Evolutionary conservation across 2,797 vertebrate species (phyloP).

Genomic region (Schizothorax lantsangensis): DNA sequence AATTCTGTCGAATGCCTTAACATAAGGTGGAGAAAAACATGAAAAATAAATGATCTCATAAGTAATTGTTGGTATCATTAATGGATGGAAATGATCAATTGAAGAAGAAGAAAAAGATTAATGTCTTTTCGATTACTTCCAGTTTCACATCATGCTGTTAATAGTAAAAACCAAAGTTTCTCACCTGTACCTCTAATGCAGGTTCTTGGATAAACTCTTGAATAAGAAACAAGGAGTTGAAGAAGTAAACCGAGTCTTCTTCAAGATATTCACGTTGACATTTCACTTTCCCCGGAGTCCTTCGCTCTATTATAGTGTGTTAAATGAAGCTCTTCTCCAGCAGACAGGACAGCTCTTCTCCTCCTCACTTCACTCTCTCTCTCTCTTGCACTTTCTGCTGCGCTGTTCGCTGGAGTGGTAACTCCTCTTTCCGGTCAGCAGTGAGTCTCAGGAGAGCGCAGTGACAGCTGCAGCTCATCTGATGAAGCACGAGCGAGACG

Average conservation of each 20-base stretch:
- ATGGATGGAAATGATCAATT: neutral
- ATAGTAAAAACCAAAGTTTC: neutral
- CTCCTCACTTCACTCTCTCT: constrained; percentile 38
- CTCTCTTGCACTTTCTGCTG: too few relatives aligned
- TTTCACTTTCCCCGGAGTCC: constrained; percentile 49
- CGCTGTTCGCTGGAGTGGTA: constrained; percentile 34
- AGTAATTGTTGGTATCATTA: neutral
- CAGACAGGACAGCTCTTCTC: constrained; percentile 22
- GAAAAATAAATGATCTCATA: neutral
- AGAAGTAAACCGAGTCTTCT: constrained; percentile 27
- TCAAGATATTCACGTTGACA: constrained; percentile 48
- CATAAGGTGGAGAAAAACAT: neutral
- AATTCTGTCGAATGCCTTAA: neutral
- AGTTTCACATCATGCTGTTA: neutral
- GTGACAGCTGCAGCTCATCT: neutral
- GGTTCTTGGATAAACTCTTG: constrained; percentile 25
- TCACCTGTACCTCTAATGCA: constrained; percentile 46
- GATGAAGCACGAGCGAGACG: neutral
- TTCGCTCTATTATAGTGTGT: constrained; percentile 25
- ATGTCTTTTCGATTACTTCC: neutral
- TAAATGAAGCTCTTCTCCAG: constrained; percentile 42
- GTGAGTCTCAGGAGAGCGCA: constrained; percentile 23
- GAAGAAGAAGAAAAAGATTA: neutral
- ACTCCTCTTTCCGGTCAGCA: constrained; percentile 58
- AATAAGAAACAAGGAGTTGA: constrained; percentile 23